Percentiles rank a stretch among this genome's conserved stretches.
These are phyloP conservation scores for Melinaea marsaeus DNA, from an alignment of 2,888 invertebrate genomes.

Conservation along the genomic window DNA sequence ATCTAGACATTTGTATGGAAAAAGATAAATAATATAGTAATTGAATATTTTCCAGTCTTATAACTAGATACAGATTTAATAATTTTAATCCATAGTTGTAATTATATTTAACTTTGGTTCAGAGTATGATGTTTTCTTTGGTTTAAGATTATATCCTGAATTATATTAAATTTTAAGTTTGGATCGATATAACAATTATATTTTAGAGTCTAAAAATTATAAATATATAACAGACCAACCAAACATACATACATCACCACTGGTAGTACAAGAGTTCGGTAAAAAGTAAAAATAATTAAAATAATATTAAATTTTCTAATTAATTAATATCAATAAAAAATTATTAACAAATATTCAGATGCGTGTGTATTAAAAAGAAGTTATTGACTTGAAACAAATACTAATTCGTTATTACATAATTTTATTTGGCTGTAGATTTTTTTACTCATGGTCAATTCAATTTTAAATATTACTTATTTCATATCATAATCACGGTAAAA, in stretches of 20 bases:
- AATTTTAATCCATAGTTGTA: not conserved
- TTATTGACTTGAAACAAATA: no score
- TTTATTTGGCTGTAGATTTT: not conserved
- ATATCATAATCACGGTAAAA: not conserved
- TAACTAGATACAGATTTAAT: not conserved
- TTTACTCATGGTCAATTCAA: not conserved
- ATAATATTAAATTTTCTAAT: not conserved
- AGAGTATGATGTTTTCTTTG: constrained; percentile 25
- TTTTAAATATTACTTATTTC: not conserved
- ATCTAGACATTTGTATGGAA: not conserved
- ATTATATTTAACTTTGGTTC: constrained; percentile 22
- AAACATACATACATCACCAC: constrained; percentile 1
- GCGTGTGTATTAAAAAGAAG: no score
- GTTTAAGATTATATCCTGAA: constrained; percentile 12
- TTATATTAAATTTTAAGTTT: no score
- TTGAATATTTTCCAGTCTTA: not conserved
- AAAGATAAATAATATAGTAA: not conserved
- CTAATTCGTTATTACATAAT: not conserved
- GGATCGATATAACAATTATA: no score
- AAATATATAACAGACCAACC: not conserved
- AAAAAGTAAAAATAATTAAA: constrained; percentile 2
- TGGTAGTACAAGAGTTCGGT: not conserved
- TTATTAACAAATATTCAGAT: not conserved
- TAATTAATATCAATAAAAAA: constrained; percentile 5
- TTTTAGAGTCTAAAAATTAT: not conserved